phyloP scores from a whole-genome alignment of 2,113 vertebrate genomes.

The Jaculus jaculus region DNA sequence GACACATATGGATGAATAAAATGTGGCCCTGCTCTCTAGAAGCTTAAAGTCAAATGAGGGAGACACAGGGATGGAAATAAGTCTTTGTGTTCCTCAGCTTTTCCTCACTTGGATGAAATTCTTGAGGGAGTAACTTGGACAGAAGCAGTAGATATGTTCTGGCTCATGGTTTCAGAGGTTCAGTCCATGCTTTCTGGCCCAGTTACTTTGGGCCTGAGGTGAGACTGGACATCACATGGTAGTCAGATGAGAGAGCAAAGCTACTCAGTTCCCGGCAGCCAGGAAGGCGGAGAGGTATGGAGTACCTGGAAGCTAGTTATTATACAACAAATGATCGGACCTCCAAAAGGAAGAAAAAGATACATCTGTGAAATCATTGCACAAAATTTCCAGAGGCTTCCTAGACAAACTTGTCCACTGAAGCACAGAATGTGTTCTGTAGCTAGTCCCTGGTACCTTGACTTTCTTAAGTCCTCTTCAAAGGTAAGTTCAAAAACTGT shows the following conservation, averaged over 20 bases:
- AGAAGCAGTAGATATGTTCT: neutral
- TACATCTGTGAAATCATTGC: neutral
- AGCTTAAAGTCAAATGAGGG: neutral
- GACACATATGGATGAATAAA: neutral
- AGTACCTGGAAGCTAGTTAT: neutral
- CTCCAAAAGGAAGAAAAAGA: neutral
- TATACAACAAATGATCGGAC: neutral
- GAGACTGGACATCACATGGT: neutral
- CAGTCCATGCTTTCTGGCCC: neutral
- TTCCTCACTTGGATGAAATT: neutral
- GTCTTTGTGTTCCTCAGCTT: neutral
- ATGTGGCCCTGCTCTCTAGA: neutral
- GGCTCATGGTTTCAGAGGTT: neutral
- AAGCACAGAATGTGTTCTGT: neutral
- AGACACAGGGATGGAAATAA: neutral
- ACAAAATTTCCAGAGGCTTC: neutral
- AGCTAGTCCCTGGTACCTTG: neutral
- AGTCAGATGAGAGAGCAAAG: neutral
- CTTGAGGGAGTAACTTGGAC: neutral
- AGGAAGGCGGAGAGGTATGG: neutral
- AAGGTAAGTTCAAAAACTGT: neutral
- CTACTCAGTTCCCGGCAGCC: accelerated
- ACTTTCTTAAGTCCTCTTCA: neutral
- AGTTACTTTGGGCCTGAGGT: too few relatives aligned
- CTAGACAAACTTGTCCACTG: neutral